Conservation (phyloP, 2,797 vertebrate species). For the Cirrhinus mrigala region DNA sequence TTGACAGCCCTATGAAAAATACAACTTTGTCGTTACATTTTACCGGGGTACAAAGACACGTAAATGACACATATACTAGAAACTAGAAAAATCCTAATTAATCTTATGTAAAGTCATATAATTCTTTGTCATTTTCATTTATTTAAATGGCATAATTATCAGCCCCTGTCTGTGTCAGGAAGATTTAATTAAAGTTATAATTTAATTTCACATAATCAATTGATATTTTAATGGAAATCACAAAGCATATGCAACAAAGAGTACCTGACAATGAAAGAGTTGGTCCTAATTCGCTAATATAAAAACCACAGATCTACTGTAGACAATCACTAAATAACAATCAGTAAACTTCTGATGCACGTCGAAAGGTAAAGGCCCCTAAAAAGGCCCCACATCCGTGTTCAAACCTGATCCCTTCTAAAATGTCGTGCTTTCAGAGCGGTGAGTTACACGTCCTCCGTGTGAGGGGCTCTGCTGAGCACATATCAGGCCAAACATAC, state of each 20-base stretch:
- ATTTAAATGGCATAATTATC: slow-evolving; percentile 70
- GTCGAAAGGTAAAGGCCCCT: neutral
- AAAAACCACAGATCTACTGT: slow-evolving; percentile 47
- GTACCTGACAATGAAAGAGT: slow-evolving; percentile 33
- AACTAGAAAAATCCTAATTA: slow-evolving; percentile 53
- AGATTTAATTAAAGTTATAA: slow-evolving; percentile 72
- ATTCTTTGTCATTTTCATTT: slow-evolving; percentile 68
- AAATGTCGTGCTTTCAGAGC: slow-evolving; percentile 44
- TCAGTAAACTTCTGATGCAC: neutral
- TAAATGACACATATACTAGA: slow-evolving; percentile 53
- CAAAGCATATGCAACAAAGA: slow-evolving; percentile 57
- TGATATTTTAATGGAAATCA: slow-evolving; percentile 65
- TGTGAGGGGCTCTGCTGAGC: slow-evolving; percentile 43
- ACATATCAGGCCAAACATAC: slow-evolving; percentile 56
- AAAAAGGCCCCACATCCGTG: slow-evolving; percentile 2
- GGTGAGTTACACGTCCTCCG: slow-evolving; percentile 39
- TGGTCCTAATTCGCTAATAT: slow-evolving; percentile 60
- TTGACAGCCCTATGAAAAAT: slow-evolving; percentile 13
- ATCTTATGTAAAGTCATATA: slow-evolving; percentile 57
- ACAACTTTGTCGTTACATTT: neutral
- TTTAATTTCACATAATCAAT: slow-evolving; percentile 70
- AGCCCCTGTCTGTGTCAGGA: slow-evolving; percentile 58
- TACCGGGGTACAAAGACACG: neutral
- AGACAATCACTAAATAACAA: neutral
- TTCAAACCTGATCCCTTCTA: slow-evolving; percentile 11